A percentile compares a stretch with the other conserved stretches of the same genome.
phyloP scores from a whole-genome alignment of 1,140 invertebrate species.

The Pseudomyrmex cubaensis region DNA sequence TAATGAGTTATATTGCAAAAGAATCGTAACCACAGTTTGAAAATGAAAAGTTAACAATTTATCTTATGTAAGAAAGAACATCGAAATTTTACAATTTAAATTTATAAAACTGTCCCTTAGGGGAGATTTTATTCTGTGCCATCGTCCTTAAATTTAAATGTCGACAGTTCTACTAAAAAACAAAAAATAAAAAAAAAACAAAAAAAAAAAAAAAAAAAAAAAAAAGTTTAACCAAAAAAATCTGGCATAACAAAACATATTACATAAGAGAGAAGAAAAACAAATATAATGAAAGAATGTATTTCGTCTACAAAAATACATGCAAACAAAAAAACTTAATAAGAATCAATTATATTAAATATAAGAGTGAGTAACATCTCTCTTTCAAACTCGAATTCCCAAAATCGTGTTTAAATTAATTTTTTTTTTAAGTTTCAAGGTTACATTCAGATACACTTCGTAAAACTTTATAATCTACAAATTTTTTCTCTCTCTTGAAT shows the following conservation, averaged over 20 bases:
- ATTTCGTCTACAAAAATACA: slow-evolving; percentile 66
- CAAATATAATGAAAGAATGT: slow-evolving; percentile 47
- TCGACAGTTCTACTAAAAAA: slow-evolving; percentile 79
- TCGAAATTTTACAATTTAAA: slow-evolving; percentile 54
- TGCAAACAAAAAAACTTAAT: slow-evolving; percentile 66
- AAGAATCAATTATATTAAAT: slow-evolving; percentile 35
- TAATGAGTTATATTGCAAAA: slow-evolving; percentile 70
- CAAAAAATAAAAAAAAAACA: slow-evolving; percentile 50
- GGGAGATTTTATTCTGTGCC: slow-evolving; percentile 80
- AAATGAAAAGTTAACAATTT: slow-evolving; percentile 69
- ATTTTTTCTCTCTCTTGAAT: background rate
- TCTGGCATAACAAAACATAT: slow-evolving; percentile 35
- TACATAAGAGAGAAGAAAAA: slow-evolving; percentile 15
- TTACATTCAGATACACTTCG: background rate
- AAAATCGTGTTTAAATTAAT: slow-evolving; percentile 3
- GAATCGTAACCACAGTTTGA: slow-evolving; percentile 43
- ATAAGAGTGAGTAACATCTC: background rate
- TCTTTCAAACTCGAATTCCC: too few relatives aligned
- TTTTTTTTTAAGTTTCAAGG: slow-evolving; percentile 4
- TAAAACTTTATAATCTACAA: background rate
- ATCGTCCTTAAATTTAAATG: slow-evolving; percentile 82
- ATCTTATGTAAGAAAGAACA: slow-evolving; percentile 39
- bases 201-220: too few relatives aligned
- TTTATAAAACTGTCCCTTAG: slow-evolving; percentile 84
- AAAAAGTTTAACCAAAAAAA: slow-evolving; percentile 23